Conservation (phyloP, 2,113 vertebrate genomes). For the Donacobius atricapilla region DNA sequence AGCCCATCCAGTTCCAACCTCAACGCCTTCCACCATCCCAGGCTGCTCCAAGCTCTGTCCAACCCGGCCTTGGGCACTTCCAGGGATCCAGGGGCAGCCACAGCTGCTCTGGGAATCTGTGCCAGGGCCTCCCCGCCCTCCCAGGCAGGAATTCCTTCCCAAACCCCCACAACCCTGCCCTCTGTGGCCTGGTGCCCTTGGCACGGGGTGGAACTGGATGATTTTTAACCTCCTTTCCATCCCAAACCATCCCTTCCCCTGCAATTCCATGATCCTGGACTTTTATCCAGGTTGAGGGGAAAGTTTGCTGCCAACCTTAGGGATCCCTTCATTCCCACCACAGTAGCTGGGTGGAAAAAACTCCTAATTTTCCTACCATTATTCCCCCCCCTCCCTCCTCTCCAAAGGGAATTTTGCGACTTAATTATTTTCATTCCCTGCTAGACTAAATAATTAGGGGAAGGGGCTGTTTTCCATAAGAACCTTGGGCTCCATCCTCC, state of each 20-base stretch:
- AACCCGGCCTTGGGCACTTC: rapidly evolving
- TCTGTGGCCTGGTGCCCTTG: background rate
- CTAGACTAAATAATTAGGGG: constrained; percentile 71
- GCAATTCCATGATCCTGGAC: background rate
- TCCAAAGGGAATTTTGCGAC: constrained; percentile 49
- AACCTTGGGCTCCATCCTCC: constrained; percentile 29
- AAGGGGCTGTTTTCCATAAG: constrained; percentile 64
- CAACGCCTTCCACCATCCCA: rapidly evolving
- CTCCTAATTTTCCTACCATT: background rate
- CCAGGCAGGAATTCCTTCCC: background rate
- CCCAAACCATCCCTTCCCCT: background rate
- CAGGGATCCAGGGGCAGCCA: background rate
- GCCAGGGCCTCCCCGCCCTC: rapidly evolving
- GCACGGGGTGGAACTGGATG: background rate
- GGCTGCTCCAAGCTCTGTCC: rapidly evolving
- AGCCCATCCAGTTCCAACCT: background rate
- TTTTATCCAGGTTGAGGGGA: background rate
- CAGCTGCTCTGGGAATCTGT: background rate
- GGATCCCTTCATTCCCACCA: background rate
- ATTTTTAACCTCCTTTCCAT: background rate
- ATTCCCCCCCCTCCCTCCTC: background rate
- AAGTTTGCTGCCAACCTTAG: background rate
- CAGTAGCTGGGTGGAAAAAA: constrained; percentile 5
- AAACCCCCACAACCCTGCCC: background rate
- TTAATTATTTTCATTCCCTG: constrained; percentile 71